Evolutionary conservation across 2,888 invertebrate species (phyloP), one percentile per base, ranked within the genome.

Genomic region (Macropis europaea): DNA sequence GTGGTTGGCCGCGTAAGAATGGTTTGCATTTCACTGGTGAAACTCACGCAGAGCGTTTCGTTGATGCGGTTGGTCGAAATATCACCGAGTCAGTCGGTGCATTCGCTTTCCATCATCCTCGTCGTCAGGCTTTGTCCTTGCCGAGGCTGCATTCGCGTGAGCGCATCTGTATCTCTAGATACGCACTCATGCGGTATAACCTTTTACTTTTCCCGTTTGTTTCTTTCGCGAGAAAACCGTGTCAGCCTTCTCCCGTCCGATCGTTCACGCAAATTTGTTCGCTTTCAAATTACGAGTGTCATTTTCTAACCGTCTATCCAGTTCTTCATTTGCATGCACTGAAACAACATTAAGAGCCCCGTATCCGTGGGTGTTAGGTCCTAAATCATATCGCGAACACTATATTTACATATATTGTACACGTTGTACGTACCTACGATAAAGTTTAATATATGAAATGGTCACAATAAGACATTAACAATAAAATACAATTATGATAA

Each of bases 21-120:
- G 82, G 83, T 86, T 86, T 84, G 84, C 84, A 85, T 87, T 87
- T 86, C 83, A 84, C 83, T 66, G 73, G 85, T 81, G 87, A 87
- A 87, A 87, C 84, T 87, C 81, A 24, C 36, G 42, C 11, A 22
- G 26, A 36, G 32, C 64, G 56, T 59, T 56, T 73, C 74, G 57
- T 47, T 38, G 74, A 60, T 52, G 43, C 30, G 30, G 45, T 52
- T 48, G 47, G 15, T 64, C 74, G 71, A 72, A 76, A 70, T 74
- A 70, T 73, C 69, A 57, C 61, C 38, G 57, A 47, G 53, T 47
- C 22, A 24, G 36, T 22, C 22, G 3, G 62, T 48, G 56, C 70
- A 34, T 67, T 80, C 74, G 81, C 79, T 82, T 82, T 84, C 74
- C 76, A 79, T 76, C 77, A 56, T 77, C 54, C 22, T 59, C 48